A percentile compares a stretch with the other conserved stretches of the same genome.
Evolutionary conservation across 2,113 vertebrate genomes (phyloP).

Genomic region (Calyptommatus sinebrachiatus): DNA sequence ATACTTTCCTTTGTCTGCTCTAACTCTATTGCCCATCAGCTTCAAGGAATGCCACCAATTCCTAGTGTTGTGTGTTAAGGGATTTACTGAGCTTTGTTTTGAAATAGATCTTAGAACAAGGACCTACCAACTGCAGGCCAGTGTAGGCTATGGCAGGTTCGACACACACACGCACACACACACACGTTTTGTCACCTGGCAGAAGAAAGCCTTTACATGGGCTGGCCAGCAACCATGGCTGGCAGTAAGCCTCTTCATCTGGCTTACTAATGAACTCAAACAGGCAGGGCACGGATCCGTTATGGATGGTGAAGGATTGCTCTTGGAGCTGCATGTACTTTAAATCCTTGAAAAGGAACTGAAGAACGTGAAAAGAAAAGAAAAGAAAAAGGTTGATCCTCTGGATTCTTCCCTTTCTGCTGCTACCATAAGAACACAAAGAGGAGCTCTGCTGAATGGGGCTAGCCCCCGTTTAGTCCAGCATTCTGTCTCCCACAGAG

Average conservation of each 20-base stretch:
- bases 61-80: too few species aligned
- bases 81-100: too few species aligned
- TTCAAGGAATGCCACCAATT: too few species aligned
- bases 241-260: conserved; percentile 85
- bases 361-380: background rate
- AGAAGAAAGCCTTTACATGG: conserved; percentile 89
- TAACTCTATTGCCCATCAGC: too few species aligned
- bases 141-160: too few species aligned
- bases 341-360: conserved; percentile 78
- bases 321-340: conserved; percentile 93
- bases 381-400: background rate
- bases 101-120: too few species aligned
- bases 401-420: background rate
- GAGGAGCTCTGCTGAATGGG: too few species aligned
- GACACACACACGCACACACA: background rate
- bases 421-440: too few species aligned
- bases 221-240: conserved; percentile 87
- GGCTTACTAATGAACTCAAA: conserved; percentile 95
- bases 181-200: conserved; percentile 73
- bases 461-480: too few species aligned
- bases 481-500: too few species aligned
- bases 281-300: conserved; percentile 92
- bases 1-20: too few species aligned
- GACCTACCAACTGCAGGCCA: too few species aligned
- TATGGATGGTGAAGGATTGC: conserved; percentile 79